Percentiles rank a stretch among this genome's conserved stretches.
Evolutionary conservation across 2,797 vertebrate species (phyloP).

Genomic region (Mus spretus): DNA sequence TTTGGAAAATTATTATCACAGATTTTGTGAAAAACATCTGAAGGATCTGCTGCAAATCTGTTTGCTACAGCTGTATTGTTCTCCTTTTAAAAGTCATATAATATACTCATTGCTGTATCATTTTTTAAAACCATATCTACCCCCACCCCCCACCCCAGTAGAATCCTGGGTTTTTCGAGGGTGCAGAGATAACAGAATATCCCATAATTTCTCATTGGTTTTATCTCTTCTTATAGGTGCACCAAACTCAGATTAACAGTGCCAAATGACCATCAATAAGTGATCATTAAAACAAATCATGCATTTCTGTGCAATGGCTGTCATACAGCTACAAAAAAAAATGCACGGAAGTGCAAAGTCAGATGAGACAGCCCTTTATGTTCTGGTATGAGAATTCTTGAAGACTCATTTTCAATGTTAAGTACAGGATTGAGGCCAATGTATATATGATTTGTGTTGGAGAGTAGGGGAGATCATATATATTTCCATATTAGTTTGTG

Average conservation of each 20-base stretch:
- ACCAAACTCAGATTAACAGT: slow-evolving; percentile 4
- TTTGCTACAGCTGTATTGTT: not conserved
- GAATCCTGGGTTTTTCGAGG: slow-evolving; percentile 48
- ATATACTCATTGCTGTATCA: not conserved
- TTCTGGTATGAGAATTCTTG: slow-evolving; percentile 12
- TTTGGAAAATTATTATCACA: slow-evolving; percentile 84
- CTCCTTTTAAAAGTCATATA: not conserved
- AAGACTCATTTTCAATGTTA: slow-evolving; percentile 8
- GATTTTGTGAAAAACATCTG: slow-evolving; percentile 76
- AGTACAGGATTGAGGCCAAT: not conserved
- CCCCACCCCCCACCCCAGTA: not conserved
- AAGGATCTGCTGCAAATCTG: slow-evolving; percentile 58
- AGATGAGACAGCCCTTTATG: not conserved
- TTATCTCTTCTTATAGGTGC: not conserved
- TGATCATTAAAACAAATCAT: not conserved
- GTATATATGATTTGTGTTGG: not conserved
- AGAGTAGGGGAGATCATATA: not conserved
- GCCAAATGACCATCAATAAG: not conserved
- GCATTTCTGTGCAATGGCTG: not conserved
- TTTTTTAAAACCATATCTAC: not conserved
- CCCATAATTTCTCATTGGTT: not conserved
- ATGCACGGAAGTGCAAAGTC: not conserved
- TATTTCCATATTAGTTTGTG: slow-evolving; percentile 14
- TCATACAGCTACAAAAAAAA: not conserved
- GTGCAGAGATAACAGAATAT: not conserved